Evolutionary conservation across 2,888 invertebrate genomes (phyloP).

Genomic region (Eupithecia centaureata): DNA sequence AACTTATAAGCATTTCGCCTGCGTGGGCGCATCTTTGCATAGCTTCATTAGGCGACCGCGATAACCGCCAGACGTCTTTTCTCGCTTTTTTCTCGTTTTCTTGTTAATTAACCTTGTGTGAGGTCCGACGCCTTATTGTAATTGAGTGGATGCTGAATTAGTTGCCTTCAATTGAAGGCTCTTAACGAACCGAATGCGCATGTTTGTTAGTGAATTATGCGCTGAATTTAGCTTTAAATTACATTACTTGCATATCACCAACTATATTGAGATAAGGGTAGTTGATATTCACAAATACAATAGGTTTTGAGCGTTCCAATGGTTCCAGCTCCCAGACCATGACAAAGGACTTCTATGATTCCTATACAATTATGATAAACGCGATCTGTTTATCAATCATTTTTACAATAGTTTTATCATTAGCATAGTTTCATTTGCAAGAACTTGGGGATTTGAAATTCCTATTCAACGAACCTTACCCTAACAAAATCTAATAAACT

Average conservation of each 20-base stretch:
- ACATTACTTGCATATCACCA: background rate
- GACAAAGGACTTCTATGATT: background rate
- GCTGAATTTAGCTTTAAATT: background rate
- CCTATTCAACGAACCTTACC: too few relatives aligned
- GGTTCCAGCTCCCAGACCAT: background rate
- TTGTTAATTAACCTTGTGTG: conserved; percentile 72
- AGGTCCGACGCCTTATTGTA: conserved; percentile 74
- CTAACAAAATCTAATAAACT: background rate
- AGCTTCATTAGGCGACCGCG: conserved; percentile 64
- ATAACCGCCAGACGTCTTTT: conserved; percentile 52
- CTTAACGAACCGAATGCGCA: conserved; percentile 8
- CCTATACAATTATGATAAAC: background rate
- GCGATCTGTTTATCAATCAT: background rate
- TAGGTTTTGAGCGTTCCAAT: too few relatives aligned
- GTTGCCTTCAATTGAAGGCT: conserved; percentile 34
- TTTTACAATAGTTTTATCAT: background rate
- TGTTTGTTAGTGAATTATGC: conserved; percentile 7
- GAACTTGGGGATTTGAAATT: background rate
- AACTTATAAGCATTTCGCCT: conserved; percentile 23
- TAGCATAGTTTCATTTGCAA: background rate
- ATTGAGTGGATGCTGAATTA: conserved; percentile 62
- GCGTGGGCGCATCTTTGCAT: conserved; percentile 65
- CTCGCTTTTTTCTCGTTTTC: conserved; percentile 48
- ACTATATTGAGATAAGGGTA: background rate
- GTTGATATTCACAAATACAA: background rate